Evolutionary conservation across 2,797 vertebrate genomes (phyloP), one percentile per base, ranked within the genome.

Genomic region (Rhadinocentrus ornatus): DNA sequence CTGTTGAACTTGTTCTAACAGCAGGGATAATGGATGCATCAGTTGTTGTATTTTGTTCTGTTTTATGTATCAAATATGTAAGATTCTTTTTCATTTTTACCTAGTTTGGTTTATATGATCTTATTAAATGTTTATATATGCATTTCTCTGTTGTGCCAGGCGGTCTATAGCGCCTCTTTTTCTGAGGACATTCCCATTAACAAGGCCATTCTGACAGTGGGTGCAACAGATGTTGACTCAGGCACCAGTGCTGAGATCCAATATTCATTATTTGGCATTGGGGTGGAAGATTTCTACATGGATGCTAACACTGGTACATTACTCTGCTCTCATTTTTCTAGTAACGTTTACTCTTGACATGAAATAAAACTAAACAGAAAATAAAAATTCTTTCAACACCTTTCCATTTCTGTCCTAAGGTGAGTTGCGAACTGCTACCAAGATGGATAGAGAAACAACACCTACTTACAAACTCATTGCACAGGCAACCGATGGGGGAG

Each of bases 261-360:
- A 71, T 99, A 98, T 31, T 96, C 95, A 0, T 85, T 99, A 41
- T 96, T 95, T 86, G 98, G 98, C 76, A 93, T 95, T 6, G 97
- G 97, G 54, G 96, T 96, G 26, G 98, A 99, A 88, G 97, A 98
- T 85, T 99, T 99, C 93, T 95, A 89, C 88, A 95, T 99, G 82
- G 93, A 95, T 85, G 93, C 96, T 81, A 96, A 96, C 83, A 97
- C 96, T 65, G 98, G 98, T 99, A 93, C 46, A 20, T 63, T 26
- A n/a, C 1, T 6, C 46, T 32, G 50, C 27, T 9, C 15, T 54
- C 9, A 16, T 4, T n/a, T 39, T 66, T 18, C 39, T 39, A n/a
- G 8, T 8, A 7, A 20, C 29, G 7, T 29, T 18, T 29, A 10
- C 2, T 69, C 56, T 10, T 72, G 2, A 2, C 5, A 20, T 4